Base-by-base conservation (phyloP, 1,140 invertebrate species). In the Drosophila arawakana region DNA sequence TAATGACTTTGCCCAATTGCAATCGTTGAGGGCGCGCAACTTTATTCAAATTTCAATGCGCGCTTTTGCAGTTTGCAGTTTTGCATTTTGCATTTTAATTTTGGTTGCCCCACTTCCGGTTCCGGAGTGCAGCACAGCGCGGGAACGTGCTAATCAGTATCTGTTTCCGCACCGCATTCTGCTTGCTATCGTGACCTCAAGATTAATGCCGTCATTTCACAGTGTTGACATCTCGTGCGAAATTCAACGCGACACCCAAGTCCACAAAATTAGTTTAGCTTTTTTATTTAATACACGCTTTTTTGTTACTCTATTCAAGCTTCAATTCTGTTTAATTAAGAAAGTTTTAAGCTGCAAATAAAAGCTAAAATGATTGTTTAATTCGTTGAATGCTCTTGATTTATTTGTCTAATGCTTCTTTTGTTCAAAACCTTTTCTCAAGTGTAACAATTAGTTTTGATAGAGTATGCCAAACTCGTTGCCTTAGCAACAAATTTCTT, bases 191-290 rank as follows among this genome's bases (percentile, higher is more conserved):
- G 21, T 46, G 63, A 73, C 65, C 71, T 49, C 62, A 70, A 75
- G 65, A 78, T 75, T 74, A 54, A 75, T 78, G 72, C 59, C 18
- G 46, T 43, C 71, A 74, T 73, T 63, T 50, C 52, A 39, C 15
- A 39, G 59, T 54, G 75, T 77, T 74, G 75, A 77, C 75, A 69
- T 74, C 52, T 74, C 60, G 76, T 70, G 66, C 55, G 61, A 78
- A 74, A 55, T 65, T 78, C 21, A 30, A 52, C 55, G 59, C 52
- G 61, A 73, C 58, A 52, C 67, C 52, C 35, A 18, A 44, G 25
- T 52, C 60, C 73, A 21, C 25, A 52, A 68, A 76, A 76, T 76
- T 71, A 60, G 67, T 50, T 21, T 30, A 4, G 3, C 3, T 10
- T 59, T 11, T 25, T 39, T 13, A 15, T 21, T 37, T 62, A 50